Evolutionary conservation across 2,113 vertebrate genomes (phyloP), one percentile per base, ranked within the genome.

Genomic region (Gavialis gangeticus): DNA sequence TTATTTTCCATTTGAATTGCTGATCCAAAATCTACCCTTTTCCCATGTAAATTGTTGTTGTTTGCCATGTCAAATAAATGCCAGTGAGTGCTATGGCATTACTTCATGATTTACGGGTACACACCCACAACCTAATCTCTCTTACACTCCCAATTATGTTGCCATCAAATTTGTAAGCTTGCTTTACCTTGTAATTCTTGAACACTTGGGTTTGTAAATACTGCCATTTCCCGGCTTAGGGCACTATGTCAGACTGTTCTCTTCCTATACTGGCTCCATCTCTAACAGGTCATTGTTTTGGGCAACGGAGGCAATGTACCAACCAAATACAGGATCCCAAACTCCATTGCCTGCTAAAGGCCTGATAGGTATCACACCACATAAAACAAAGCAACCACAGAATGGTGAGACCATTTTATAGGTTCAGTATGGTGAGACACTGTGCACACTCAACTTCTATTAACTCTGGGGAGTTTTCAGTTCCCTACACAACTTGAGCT

Each of bases 171-270:
- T 85, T 85, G 79, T 58, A 82, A 87, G 62, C 79, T 88, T 34
- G 18, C 59, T 87, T 81, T 79, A 78, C 12, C 80, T 56, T 87
- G 69, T 87, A 1, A 0, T 28, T 59, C 67, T 91, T 93, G 93
- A 93, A 24, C 87, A 87, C 71, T 66, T 79, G 64, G 80, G 77
- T 90, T 82, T 91, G 90, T 84, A 95, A 94, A 89, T 28, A 5
- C 63, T 85, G 79, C 71, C 80, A 75, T 79, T 88, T 91, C 27
- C 28, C 82, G 91, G 64, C 66, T 86, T 80, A 80, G 58, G 82
- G 62, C 7, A 24, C 58, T 84, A 0, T 2, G 75, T 91, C 87
- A 95, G 81, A 4, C 17, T 12, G 80, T 82, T 84, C 54, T 75
- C 82, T 90, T 58, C 63, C 88, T 2, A 2, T 34, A 59, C 19